Evolutionary conservation across 2,888 invertebrate species (phyloP), one percentile per base, ranked within the genome.

Genomic region (Agrilus biguttatus): DNA sequence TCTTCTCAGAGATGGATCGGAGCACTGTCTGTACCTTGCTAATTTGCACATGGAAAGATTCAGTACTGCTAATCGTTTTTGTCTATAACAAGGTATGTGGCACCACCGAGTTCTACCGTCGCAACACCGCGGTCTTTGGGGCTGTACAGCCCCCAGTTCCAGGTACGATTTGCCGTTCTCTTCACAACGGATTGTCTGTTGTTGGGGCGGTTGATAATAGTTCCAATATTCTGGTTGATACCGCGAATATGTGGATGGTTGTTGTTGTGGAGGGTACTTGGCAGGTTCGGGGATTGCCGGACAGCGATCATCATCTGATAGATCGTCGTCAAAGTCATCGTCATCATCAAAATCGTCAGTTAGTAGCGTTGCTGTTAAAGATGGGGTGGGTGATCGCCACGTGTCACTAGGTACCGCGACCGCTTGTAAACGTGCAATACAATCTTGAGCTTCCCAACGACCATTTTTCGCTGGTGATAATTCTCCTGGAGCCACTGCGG

Each of bases 1-100:
- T 49, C 90, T 80, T 55, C 88, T 77, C 46, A 93, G 71, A 47
- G 88, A 87, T 36, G 91, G 90, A 64, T 92, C 91, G 43, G 88
- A 84, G 53, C 85, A 85, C 65, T 90, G 89, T 43, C 89, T 77
- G 58, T 86, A 83, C 55, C 87, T 76, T 59, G 87, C 85, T 52
- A 93, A 71, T 69, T 93, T 93, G 65, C 85, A 82, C 80, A 92
- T 89, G 52, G 90, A 91, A 51, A 91, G 76, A 65, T 91, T 89
- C 64, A 92, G 80, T 61, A 92, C 87, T 58, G 89, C 86, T 58
- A 89, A 77, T 44, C 92, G 77, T 51, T 86, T 74, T 61, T 88
- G 87, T 62, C 86, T 78, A 67, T 88, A 88, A 66, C 88, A 88
- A 47, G 84, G 83, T 48, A 83, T 81, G 58, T 83, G 79, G 65